Percentiles rank a stretch among this genome's conserved stretches.
phyloP scores from a whole-genome alignment of 2,797 vertebrate genomes.

The Mycteria americana region DNA sequence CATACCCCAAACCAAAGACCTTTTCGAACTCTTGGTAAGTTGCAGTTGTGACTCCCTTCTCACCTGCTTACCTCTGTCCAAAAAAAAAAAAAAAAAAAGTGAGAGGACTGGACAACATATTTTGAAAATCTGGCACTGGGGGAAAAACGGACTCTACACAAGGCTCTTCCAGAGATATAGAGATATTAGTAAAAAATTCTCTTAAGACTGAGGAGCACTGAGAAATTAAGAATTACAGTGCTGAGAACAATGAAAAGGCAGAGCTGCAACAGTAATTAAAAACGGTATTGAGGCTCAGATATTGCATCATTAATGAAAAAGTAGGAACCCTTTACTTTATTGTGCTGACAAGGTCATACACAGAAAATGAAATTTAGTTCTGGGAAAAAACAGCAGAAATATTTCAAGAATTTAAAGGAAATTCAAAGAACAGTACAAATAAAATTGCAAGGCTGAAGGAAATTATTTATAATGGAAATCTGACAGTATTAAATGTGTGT shows the following conservation, averaged over 20 bases:
- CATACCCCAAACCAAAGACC: conserved; percentile 88
- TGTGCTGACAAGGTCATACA: neutral
- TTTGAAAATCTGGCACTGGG: neutral
- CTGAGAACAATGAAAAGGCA: neutral
- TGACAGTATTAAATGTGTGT: neutral
- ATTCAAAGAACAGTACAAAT: neutral
- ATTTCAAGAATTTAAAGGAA: neutral
- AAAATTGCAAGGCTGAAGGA: neutral
- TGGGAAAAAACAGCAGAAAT: neutral
- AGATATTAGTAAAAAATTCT: neutral
- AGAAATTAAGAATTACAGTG: neutral
- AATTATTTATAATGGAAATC: neutral
- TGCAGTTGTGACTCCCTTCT: neutral
- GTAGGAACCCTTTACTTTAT: neutral
- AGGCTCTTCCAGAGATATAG: neutral
- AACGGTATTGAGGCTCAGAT: neutral
- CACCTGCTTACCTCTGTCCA: neutral
- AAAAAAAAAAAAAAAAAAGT: neutral
- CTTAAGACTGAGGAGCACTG: neutral
- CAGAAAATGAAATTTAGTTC: neutral
- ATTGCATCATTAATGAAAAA: neutral
- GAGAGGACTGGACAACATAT: neutral
- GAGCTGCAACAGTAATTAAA: neutral
- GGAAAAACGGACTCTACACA: neutral
- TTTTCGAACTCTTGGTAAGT: conserved; percentile 90